Conservation (phyloP, 2,113 vertebrate species). For the Prinia subflava region DNA sequence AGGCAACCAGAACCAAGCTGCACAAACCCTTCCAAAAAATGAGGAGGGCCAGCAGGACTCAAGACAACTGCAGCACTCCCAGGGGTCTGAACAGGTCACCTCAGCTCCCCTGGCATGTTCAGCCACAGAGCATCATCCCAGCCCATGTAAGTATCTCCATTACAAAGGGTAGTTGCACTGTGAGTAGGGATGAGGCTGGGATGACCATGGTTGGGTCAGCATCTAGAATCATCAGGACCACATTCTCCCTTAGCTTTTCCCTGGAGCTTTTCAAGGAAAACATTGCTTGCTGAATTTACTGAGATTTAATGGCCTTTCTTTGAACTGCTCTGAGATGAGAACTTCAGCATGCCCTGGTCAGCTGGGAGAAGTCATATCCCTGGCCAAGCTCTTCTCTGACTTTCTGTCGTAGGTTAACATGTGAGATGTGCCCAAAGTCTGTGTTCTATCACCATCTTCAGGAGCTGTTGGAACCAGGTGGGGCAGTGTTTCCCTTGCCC, state of each 20-base stretch:
- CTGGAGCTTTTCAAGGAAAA: neutral
- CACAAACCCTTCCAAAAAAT: neutral
- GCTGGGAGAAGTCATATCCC: neutral
- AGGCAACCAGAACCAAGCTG: neutral
- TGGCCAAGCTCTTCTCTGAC: neutral
- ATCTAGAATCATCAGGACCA: neutral
- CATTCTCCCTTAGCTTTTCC: neutral
- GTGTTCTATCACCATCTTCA: too few relatives aligned
- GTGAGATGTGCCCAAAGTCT: too few relatives aligned
- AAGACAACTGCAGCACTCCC: neutral
- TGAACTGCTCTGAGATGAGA: neutral
- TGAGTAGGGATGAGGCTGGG: neutral
- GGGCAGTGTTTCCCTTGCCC: too few relatives aligned
- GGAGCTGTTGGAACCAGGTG: too few relatives aligned
- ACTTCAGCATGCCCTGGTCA: neutral
- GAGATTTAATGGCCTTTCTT: neutral
- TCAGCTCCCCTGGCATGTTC: neutral
- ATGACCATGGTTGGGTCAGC: neutral
- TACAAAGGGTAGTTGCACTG: neutral
- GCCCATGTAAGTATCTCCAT: fast-evolving
- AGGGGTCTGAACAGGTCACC: neutral
- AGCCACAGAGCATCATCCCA: neutral
- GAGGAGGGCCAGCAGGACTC: neutral
- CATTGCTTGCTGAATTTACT: neutral
- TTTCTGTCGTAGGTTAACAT: too few relatives aligned